Base-by-base conservation (phyloP, 1,140 invertebrate species). In the Drosophila sulfurigaster region DNA sequence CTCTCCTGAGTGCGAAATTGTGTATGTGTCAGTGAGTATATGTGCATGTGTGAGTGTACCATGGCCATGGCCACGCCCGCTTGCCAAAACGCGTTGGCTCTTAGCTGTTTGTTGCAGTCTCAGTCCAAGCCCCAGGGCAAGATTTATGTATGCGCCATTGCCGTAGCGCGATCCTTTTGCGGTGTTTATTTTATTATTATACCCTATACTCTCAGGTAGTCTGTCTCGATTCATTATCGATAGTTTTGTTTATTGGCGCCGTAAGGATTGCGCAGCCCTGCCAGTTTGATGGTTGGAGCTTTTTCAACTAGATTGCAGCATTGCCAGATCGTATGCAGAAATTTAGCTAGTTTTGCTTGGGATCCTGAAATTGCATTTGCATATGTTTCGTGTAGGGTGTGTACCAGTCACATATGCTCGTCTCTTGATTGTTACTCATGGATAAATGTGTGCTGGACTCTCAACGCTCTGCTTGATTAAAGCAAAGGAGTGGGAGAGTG, bases 121-220 rank as follows among this genome's bases (percentile, higher is more conserved):
- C 15, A 35, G 25, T 35, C 49, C 72, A 11, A 25, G 73, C 68
- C 73, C 16, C 52, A 54, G 54, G 74, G 56, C 8, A 66, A 76
- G 74, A 76, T 76, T 76, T 86, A 81, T 70, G 63, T 67, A 71
- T 67, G 59, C 51, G 45, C 43, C 67, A 51, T 72, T 58, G 72
- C 45, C 46, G 51, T 60, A 25, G 41, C 74, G 70, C 74, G 71
- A 79, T 78, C 82, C 76, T 71, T 25, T 66, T 32, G 79, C 59
- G 59, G 79, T 87, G 82, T 87, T 87, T 87, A 87, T 77, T 86
- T 82, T 79, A 79, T 79, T 79, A 82, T 25, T 8, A 38, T 75
- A 63, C 66, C 66, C 72, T 63, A 43, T 15, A 16, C 11, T 54
- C 46, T 45, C 20, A 13, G 16, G 32, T 13, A 20, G n/a, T 16